Conservation (phyloP, 2,888 invertebrate species). For the Laspeyria flexula region DNA sequence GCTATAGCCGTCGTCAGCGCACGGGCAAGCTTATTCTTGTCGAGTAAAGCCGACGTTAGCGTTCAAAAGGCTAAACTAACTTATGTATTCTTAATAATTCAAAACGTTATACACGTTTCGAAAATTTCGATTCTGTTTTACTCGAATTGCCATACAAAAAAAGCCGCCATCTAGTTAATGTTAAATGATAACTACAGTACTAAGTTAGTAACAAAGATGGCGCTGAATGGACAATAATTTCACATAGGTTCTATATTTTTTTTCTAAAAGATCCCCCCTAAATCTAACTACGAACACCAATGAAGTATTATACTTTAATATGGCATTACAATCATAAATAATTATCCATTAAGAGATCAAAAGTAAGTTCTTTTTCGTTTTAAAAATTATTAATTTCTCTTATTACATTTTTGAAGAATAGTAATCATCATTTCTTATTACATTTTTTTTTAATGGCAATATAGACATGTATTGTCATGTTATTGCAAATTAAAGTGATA, state of each 20-base stretch:
- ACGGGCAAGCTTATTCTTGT: too few relatives aligned
- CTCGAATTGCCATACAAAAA: neutral
- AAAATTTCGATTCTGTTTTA: neutral
- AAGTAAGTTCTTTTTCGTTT: conserved; percentile 53
- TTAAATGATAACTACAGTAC: conserved; percentile 6
- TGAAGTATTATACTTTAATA: conserved; percentile 79
- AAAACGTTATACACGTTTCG: too few relatives aligned
- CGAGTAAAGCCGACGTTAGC: too few relatives aligned
- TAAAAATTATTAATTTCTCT: conserved; percentile 46
- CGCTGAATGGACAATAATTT: conserved; percentile 12
- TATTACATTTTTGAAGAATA: conserved; percentile 24
- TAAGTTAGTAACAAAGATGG: conserved; percentile 24
- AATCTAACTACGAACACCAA: conserved; percentile 61
- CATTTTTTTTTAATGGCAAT: neutral
- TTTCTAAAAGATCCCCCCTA: conserved; percentile 43
- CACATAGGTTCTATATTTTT: too few relatives aligned
- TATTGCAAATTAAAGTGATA: neutral
- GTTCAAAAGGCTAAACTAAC: too few relatives aligned
- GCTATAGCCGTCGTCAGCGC: too few relatives aligned
- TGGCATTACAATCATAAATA: conserved; percentile 83
- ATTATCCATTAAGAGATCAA: conserved; percentile 83
- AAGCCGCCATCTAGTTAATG: conserved; percentile 20
- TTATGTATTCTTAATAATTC: too few relatives aligned
- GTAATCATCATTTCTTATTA: conserved; percentile 25
- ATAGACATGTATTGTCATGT: neutral